Percentiles rank a stretch among this genome's conserved stretches.
phyloP scores from a whole-genome alignment of 37 sponge, comb jelly and placozoan genomes.

The Chondrosia reniformis region DNA sequence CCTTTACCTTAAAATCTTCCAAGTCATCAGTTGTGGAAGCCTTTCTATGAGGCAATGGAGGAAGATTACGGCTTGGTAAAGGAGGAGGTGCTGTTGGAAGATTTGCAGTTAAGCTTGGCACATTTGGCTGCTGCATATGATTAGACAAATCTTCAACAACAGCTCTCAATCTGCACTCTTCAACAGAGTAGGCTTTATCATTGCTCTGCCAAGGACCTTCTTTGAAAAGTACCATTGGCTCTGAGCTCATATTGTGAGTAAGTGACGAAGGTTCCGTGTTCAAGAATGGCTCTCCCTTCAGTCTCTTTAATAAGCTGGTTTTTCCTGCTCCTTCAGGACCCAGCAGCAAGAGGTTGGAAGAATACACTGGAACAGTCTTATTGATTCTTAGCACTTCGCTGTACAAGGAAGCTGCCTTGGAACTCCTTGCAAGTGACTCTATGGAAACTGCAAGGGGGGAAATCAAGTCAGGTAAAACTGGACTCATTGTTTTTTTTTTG shows the following conservation, averaged over 20 bases:
- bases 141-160: conserved; percentile 58
- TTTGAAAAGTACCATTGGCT: conserved; percentile 14
- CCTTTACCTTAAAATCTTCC: not conserved
- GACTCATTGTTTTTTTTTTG: too few relatives aligned
- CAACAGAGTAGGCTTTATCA: conserved; percentile 31
- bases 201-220: conserved; percentile 21
- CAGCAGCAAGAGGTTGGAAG: conserved; percentile 39
- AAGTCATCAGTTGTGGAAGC: conserved; percentile 18
- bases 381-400: not conserved
- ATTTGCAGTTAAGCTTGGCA: not conserved
- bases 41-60: not conserved
- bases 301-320: conserved; percentile 61
- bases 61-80: not conserved
- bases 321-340: conserved; percentile 74
- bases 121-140: conserved; percentile 8
- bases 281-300: conserved; percentile 49
- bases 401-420: not conserved
- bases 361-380: conserved; percentile 24
- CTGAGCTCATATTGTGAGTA: not conserved
- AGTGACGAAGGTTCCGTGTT: conserved; percentile 41
- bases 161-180: conserved; percentile 46
- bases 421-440: not conserved
- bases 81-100: not conserved
- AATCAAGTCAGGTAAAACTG: not conserved
- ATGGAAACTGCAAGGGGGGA: not conserved